phyloP scores from a whole-genome alignment of 37 sponge, comb jelly and placozoan species.

The Eunapius fragilis region DNA sequence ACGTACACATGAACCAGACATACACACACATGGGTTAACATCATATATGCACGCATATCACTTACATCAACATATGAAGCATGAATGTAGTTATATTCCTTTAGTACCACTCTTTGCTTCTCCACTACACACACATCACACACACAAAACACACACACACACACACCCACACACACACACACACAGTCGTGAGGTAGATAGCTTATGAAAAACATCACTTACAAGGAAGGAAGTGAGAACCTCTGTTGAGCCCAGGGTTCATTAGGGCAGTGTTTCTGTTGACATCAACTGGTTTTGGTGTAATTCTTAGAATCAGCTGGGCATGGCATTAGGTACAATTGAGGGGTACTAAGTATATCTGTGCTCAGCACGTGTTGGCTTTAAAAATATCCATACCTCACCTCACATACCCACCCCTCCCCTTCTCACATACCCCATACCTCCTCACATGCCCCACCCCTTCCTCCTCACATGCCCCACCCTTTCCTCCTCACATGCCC shows the following conservation, averaged over 20 bases:
- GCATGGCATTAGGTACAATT: not conserved
- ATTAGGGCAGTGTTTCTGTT: not conserved
- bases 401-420: too few relatives aligned
- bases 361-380: too few relatives aligned
- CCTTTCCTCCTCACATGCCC: too few relatives aligned
- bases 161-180: too few relatives aligned
- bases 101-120: conserved; percentile 17
- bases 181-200: not conserved
- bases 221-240: not conserved
- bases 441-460: too few relatives aligned
- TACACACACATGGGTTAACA: too few relatives aligned
- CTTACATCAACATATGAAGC: conserved; percentile 55
- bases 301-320: conserved; percentile 30
- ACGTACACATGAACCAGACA: too few relatives aligned
- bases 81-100: conserved; percentile 42
- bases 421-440: too few relatives aligned
- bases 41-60: not conserved
- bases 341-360: too few relatives aligned
- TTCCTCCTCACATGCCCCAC: too few relatives aligned
- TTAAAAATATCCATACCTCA: too few relatives aligned
- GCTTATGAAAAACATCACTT: not conserved
- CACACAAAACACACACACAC: too few relatives aligned
- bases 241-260: conserved; percentile 1
- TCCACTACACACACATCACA: conserved; percentile 10
- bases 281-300: conserved; percentile 26